Conservation (phyloP, 2,113 vertebrate genomes). For the Arothron firmamentum region DNA sequence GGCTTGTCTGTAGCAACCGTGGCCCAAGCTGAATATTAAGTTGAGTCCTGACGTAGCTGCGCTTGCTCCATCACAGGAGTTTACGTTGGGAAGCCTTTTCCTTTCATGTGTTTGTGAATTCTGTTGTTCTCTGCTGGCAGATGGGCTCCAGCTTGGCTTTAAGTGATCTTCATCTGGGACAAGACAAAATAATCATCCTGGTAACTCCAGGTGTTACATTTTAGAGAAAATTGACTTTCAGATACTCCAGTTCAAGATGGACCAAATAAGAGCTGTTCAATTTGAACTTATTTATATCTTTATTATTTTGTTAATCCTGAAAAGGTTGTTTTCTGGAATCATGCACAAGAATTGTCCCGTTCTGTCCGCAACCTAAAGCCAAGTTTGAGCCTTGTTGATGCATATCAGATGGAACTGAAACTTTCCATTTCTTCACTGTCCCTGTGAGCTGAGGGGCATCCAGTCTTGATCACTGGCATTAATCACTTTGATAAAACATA, state of each 20-base stretch:
- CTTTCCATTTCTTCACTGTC: not conserved
- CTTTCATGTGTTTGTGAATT: not conserved
- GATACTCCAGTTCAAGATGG: too few relatives aligned
- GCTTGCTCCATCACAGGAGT: constrained; percentile 1
- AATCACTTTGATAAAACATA: constrained; percentile 28
- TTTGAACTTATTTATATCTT: not conserved
- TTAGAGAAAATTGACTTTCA: too few relatives aligned
- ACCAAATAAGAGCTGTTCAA: too few relatives aligned
- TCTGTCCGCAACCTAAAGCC: constrained; percentile 16
- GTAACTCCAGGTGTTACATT: too few relatives aligned
- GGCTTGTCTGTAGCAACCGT: constrained; percentile 45
- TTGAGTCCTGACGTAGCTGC: constrained; percentile 23
- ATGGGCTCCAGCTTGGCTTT: constrained; percentile 13
- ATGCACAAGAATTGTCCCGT: not conserved
- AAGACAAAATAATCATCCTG: too few relatives aligned
- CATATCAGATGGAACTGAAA: constrained; percentile 32
- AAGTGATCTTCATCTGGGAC: constrained; percentile 1
- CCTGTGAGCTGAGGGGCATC: constrained; percentile 1
- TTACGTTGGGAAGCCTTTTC: constrained; percentile 8
- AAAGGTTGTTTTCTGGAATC: not conserved
- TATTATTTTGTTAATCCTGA: not conserved
- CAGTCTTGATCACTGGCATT: constrained; percentile 16
- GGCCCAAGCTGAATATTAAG: constrained; percentile 16
- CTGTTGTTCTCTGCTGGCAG: constrained; percentile 2
- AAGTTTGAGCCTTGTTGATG: constrained; percentile 29